Percentiles rank a stretch among this genome's conserved stretches.
phyloP scores from a whole-genome alignment of 2,797 vertebrate species.

The Hirundo rustica region DNA sequence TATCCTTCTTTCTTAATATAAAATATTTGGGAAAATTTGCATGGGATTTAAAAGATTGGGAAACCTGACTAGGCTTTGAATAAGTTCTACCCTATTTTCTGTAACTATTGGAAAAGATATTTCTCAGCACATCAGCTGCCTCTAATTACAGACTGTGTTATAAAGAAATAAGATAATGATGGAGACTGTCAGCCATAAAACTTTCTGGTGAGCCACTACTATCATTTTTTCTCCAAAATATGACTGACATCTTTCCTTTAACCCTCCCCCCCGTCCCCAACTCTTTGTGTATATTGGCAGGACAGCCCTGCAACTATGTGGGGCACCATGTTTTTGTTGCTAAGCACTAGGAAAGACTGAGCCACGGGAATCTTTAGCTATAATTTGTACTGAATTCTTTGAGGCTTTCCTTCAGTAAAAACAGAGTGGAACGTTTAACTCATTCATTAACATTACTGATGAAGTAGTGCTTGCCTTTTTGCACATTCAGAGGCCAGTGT shows the following conservation, averaged over 20 bases:
- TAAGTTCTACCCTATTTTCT: neutral
- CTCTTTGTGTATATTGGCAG: conserved; percentile 36
- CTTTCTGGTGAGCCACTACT: conserved; percentile 24
- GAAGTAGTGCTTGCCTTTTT: neutral
- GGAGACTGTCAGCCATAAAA: conserved; percentile 4
- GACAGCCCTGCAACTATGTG: neutral
- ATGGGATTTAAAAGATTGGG: neutral
- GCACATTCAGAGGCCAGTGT: neutral
- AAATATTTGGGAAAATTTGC: neutral
- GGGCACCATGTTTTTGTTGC: conserved; percentile 6
- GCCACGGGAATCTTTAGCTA: neutral
- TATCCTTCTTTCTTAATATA: conserved; percentile 5
- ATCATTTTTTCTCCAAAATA: conserved; percentile 20
- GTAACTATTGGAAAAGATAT: conserved; percentile 26
- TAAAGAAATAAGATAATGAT: conserved; percentile 25
- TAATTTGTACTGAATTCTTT: conserved; percentile 37
- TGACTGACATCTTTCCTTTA: conserved; percentile 41
- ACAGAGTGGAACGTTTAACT: conserved; percentile 24
- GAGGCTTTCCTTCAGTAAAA: conserved; percentile 14
- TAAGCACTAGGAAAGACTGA: neutral
- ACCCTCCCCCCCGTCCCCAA: neutral
- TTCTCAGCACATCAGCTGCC: neutral
- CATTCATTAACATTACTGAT: neutral
- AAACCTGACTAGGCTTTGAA: neutral
- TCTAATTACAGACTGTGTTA: neutral